Evolutionary conservation across 2,797 vertebrate genomes (phyloP).

Genomic region (Intellagama lesueurii): DNA sequence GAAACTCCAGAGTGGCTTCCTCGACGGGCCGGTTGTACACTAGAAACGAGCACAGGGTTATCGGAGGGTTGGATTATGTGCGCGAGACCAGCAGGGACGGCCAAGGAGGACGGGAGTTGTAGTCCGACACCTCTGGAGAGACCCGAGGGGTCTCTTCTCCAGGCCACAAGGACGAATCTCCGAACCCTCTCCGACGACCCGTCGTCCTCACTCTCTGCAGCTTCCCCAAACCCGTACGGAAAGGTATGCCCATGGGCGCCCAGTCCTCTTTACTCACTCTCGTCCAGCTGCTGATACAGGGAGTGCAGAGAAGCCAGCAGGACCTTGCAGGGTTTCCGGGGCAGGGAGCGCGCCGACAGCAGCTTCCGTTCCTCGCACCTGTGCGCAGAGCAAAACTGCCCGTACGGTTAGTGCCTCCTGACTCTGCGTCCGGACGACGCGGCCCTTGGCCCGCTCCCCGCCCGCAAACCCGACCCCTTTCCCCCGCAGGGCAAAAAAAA

Average conservation of each 20-base stretch:
- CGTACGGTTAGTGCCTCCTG: background rate
- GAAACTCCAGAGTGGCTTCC: slow-evolving; percentile 90
- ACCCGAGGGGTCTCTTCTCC: too few relatives aligned
- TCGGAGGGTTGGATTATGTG: background rate
- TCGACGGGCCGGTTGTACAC: slow-evolving; percentile 90
- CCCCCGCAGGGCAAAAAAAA: background rate
- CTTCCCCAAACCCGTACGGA: too few relatives aligned
- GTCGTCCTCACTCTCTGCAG: too few relatives aligned
- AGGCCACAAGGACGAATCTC: too few relatives aligned
- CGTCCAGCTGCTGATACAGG: slow-evolving; percentile 90
- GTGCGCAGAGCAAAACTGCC: slow-evolving; percentile 1
- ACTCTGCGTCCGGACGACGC: background rate
- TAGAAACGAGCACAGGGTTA: slow-evolving; percentile 59
- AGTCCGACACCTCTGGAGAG: too few relatives aligned
- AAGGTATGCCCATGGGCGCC: fast-evolving
- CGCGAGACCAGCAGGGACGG: too few relatives aligned
- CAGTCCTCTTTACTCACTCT: slow-evolving; percentile 81
- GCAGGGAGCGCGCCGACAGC: slow-evolving; percentile 85
- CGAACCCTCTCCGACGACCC: too few relatives aligned
- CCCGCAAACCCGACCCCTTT: background rate
- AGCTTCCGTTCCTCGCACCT: slow-evolving; percentile 94
- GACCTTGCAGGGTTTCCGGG: slow-evolving; percentile 88
- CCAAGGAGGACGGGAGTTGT: too few relatives aligned
- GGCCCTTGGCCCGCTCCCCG: fast-evolving
- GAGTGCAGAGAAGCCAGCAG: slow-evolving; percentile 84